phyloP scores from a whole-genome alignment of 2,113 vertebrate species.

The Aplodontia rufa region DNA sequence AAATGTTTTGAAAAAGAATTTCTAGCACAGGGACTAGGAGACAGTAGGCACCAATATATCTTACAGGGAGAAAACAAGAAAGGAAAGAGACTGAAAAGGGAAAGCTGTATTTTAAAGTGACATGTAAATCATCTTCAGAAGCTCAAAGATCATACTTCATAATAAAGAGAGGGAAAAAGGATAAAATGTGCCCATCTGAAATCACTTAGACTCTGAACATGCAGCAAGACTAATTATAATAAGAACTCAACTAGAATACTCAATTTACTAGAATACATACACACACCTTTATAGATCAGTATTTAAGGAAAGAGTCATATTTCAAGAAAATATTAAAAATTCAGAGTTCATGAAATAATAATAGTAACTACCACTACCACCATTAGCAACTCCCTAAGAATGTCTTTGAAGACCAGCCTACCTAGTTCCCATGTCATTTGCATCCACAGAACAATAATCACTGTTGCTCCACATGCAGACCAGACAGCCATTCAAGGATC shows the following conservation, averaged over 20 bases:
- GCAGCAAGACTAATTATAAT: not conserved
- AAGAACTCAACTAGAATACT: not conserved
- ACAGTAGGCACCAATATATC: not conserved
- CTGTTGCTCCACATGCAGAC: accelerated
- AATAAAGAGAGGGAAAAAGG: not conserved
- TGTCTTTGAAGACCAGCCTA: not conserved
- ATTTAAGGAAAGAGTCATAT: not conserved
- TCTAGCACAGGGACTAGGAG: not conserved
- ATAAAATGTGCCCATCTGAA: not conserved
- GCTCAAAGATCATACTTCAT: not conserved
- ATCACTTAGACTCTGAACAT: not conserved
- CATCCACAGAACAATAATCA: not conserved
- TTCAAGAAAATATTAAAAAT: not conserved
- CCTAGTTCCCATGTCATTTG: not conserved
- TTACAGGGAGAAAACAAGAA: not conserved
- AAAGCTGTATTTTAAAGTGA: constrained; percentile 14
- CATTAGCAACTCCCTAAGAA: not conserved
- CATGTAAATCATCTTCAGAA: not conserved
- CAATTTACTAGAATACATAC: not conserved
- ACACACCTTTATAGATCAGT: not conserved
- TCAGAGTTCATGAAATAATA: not conserved
- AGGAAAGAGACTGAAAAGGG: not conserved
- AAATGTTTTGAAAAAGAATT: no score
- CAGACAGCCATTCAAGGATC: not conserved
- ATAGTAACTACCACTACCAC: not conserved